Evolutionary conservation across 2,888 invertebrate species (phyloP).

Genomic region (Polia nebulosa): DNA sequence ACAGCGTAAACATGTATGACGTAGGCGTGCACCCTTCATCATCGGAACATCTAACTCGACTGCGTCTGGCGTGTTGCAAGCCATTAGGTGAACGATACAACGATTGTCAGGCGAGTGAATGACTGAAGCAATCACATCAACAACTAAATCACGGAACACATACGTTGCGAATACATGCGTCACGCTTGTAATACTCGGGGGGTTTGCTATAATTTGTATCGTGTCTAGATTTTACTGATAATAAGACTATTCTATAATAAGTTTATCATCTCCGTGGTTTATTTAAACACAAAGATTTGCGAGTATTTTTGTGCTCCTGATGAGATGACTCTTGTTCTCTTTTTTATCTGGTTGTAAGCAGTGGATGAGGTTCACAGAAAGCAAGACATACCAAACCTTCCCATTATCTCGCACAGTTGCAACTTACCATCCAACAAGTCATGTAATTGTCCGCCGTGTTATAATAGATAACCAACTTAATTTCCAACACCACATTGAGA

Average conservation of each 20-base stretch:
- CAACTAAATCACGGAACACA: constrained; percentile 50
- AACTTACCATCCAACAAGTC: no score
- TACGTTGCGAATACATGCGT: constrained; percentile 31
- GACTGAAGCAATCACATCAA: constrained; percentile 52
- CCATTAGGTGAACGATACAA: constrained; percentile 48
- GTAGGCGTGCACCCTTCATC: constrained; percentile 38
- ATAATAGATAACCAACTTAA: no score
- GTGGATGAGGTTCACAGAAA: no score
- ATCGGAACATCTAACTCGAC: constrained; percentile 36
- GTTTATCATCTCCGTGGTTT: no score
- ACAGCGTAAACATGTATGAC: constrained; percentile 3
- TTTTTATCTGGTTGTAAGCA: no score
- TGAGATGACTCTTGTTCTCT: no score
- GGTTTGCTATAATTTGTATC: neutral
- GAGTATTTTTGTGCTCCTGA: no score
- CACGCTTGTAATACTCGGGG: constrained; percentile 21
- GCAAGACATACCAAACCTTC: no score
- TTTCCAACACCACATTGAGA: no score
- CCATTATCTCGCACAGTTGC: no score
- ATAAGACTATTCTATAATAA: neutral
- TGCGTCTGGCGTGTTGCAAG: constrained; percentile 49
- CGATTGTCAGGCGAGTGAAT: constrained; percentile 56
- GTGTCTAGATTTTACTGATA: neutral
- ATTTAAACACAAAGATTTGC: no score
- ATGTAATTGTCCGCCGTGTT: no score